Percentiles rank a stretch among this genome's conserved stretches.
Conservation (phyloP, 2,113 vertebrate genomes). For the Calidris pygmaea region DNA sequence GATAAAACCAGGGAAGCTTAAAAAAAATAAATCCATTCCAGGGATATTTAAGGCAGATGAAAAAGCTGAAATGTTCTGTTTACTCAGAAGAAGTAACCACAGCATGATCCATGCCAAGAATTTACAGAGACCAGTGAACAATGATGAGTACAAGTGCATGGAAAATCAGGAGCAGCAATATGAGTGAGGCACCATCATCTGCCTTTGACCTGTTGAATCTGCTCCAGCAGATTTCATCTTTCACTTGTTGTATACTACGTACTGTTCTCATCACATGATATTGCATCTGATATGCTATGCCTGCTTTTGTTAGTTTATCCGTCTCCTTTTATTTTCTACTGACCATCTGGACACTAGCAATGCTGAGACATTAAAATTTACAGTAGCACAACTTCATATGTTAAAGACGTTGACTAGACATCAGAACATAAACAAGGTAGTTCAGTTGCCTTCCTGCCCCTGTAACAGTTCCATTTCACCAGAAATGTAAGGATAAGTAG, state of each 20-base stretch:
- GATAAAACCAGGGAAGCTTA: not conserved
- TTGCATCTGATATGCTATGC: not conserved
- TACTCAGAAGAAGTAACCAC: not conserved
- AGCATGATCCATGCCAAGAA: not conserved
- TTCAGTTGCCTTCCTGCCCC: not conserved
- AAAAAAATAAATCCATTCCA: not conserved
- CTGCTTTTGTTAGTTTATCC: not conserved
- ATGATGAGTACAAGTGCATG: not conserved
- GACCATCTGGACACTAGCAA: not conserved
- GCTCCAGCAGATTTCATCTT: not conserved
- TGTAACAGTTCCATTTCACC: not conserved
- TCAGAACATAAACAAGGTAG: not conserved
- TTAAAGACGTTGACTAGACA: not conserved
- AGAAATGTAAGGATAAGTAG: not conserved
- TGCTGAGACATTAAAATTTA: not conserved
- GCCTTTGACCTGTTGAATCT: not conserved
- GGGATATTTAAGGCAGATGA: not conserved
- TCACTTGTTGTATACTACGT: not conserved
- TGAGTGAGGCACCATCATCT: not conserved
- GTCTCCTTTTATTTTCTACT: not conserved
- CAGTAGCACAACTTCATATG: not conserved
- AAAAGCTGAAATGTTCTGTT: not conserved
- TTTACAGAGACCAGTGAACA: not conserved
- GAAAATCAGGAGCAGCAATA: not conserved
- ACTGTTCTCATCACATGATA: not conserved